Base-by-base conservation (phyloP, 2,113 vertebrate species). In the Chaetops frenatus region DNA sequence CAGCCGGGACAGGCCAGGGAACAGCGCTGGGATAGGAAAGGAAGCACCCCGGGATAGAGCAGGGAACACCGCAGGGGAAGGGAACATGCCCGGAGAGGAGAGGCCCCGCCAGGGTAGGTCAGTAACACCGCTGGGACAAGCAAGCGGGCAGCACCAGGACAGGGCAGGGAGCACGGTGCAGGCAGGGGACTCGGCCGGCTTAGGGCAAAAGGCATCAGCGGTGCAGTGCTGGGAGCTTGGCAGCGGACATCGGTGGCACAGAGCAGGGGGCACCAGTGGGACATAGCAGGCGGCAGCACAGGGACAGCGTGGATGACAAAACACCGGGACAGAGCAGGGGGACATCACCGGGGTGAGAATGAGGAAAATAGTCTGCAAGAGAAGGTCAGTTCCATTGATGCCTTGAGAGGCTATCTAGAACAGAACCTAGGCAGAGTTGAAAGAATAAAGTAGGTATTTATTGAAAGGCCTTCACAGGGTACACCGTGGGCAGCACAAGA, bases 61-160 rank as follows among this genome's bases (percentile, higher is more conserved):
- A 12, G 24, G 70, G 17, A 22, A 29, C 9, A 9, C 11, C 2
- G 14, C 35, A 6, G 2, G n/a, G n/a, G n/a, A n/a, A n/a, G n/a
- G n/a, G n/a, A n/a, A n/a, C n/a, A n/a, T n/a, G n/a, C n/a, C n/a
- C n/a, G 20, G 35, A 42, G 47, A 10, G 21, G 20, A 36, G 42
- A 53, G 18, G 4, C 12, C 5, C 29, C 6, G 11, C 25, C 8
- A 14, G 21, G 8, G 13, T 31, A 21, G 25, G 19, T 25, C 24
- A 28, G 31, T 31, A 65, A 7, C 48, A 19, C 48, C 16, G 4
- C 44, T 25, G n/a, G 25, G 33, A 29, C 21, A 24, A 29, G 48
- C 29, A n/a, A 58, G 29, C 7, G n/a, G 11, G 11, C 17, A 3
- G 11, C 3, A 13, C 22, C 42, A 6, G 62, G 4, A 24, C 1